phyloP scores from a whole-genome alignment of 2,797 vertebrate genomes.

The Gymnothorax javanicus region DNA sequence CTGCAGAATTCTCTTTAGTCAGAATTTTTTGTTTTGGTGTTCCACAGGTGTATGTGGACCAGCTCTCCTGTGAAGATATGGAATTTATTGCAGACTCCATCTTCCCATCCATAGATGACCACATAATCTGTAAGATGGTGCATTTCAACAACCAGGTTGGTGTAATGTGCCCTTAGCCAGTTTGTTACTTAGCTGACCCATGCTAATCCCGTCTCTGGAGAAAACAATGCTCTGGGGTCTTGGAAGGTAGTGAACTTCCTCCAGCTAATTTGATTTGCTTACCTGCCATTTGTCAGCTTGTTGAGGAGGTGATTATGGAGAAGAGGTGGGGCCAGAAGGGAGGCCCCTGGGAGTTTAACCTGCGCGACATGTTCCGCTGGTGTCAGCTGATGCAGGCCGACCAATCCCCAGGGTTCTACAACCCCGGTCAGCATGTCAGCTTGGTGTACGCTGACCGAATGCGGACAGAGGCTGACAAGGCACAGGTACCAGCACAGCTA shows the following conservation, averaged over 20 bases:
- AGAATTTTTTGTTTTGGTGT: not conserved
- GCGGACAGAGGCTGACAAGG: conserved; percentile 85
- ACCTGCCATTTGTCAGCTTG: conserved; percentile 70
- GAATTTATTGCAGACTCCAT: conserved; percentile 87
- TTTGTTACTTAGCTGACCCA: not conserved
- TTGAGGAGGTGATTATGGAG: conserved; percentile 84
- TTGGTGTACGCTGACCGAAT: conserved; percentile 92
- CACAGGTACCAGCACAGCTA: conserved; percentile 70
- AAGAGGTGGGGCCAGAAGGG: conserved; percentile 93
- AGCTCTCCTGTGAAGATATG: conserved; percentile 89
- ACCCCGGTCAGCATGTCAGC: conserved; percentile 90
- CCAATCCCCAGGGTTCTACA: conserved; percentile 86
- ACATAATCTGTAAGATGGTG: conserved; percentile 88
- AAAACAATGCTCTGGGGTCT: not conserved
- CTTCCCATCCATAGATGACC: conserved; percentile 85
- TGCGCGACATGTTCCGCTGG: conserved; percentile 96
- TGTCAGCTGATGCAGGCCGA: conserved; percentile 95
- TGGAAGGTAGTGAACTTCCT: not conserved
- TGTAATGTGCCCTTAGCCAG: not conserved
- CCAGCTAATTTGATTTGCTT: not conserved
- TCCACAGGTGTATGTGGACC: conserved; percentile 90
- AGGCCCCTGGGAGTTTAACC: conserved; percentile 97
- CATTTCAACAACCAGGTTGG: conserved; percentile 86
- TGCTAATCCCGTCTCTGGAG: not conserved
- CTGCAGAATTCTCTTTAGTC: not conserved